phyloP scores from a whole-genome alignment of 2,797 vertebrate genomes.

The Astyanax mexicanus region DNA sequence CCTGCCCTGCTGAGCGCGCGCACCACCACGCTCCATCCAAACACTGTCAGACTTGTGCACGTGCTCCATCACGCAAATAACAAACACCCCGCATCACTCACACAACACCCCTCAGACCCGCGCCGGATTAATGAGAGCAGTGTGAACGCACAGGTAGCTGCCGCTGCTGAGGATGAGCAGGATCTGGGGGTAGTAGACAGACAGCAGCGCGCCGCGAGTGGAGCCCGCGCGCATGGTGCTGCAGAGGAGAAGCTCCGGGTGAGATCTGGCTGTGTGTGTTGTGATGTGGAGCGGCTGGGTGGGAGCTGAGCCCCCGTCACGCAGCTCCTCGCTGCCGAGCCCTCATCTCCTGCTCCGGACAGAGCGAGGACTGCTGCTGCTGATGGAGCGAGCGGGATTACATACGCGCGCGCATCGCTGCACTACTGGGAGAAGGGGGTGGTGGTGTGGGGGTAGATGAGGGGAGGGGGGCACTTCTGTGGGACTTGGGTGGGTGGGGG shows the following conservation, averaged over 20 bases:
- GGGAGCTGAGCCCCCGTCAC: constrained; percentile 59
- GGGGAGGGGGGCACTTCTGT: background rate
- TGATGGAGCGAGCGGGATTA: constrained; percentile 72
- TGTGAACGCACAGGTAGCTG: constrained; percentile 95
- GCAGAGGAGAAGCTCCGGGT: constrained; percentile 62
- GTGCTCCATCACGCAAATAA: background rate
- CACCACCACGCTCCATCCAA: background rate
- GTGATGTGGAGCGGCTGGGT: background rate
- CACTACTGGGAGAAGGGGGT: constrained; percentile 75
- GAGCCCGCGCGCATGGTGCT: constrained; percentile 93
- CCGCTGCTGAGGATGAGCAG: constrained; percentile 98
- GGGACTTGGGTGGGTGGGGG: too few relatives aligned
- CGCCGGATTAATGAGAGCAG: background rate
- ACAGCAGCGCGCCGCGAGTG: constrained; percentile 91
- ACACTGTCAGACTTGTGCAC: too few relatives aligned
- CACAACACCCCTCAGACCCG: background rate
- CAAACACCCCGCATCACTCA: background rate
- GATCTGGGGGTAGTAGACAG: constrained; percentile 95
- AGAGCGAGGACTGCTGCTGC: constrained; percentile 72
- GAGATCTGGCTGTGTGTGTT: constrained; percentile 59
- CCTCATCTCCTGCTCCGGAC: constrained; percentile 84
- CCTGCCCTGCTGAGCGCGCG: background rate
- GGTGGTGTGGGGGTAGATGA: constrained; percentile 37
- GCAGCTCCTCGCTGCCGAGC: constrained; percentile 79
- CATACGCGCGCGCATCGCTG: constrained; percentile 74